Base-by-base conservation (phyloP, 2,113 vertebrate genomes). In the Myotis brandtii region DNA sequence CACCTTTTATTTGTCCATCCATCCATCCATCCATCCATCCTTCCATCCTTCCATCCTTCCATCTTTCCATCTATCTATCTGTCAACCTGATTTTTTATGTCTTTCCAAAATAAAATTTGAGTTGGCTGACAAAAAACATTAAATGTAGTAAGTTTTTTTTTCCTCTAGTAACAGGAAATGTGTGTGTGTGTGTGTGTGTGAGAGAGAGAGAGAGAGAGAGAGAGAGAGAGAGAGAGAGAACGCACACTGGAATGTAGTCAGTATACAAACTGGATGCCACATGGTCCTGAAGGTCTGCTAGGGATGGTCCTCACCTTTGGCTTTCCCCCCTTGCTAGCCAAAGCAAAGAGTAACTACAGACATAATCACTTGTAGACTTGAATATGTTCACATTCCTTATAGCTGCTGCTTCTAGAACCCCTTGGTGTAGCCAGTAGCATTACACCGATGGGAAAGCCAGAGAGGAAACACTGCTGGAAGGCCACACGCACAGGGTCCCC, bases 31-130 rank as follows among this genome's bases (percentile, higher is more conserved):
- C 64, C 40, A 46, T 54, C 27, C 30, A 40, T 25, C 34, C 32
- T 25, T 54, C n/a, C 37, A 8, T 30, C 32, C 20, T 34, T 23
- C 56, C 40, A 54, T 64, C 25, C 27, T 37, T 27, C 40, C n/a
- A 48, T 64, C n/a, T 3, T 21, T 4, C 40, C 64, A 23, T 56
- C 30, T n/a, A 12, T 8, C 43, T 32, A 37, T 27, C 50, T n/a
- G 21, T 27, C 56, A 23, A 43, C 8, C 23, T 40, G 32, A 64
- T 84, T 59, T 93, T n/a, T 13, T 59, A 21, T 48, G 9, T 69
- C 12, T 87, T 94, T 67, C 6, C 30, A 30, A 50, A 89, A 46
- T 82, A n/a, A n/a, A 40, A 43, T 75, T 92, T 93, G 80, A 95
- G 40, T 56, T 86, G 17, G 7, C 27, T 14, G 40, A 52, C 30